phyloP scores from a whole-genome alignment of 1,140 invertebrate species.

The Bombus confusus region DNA sequence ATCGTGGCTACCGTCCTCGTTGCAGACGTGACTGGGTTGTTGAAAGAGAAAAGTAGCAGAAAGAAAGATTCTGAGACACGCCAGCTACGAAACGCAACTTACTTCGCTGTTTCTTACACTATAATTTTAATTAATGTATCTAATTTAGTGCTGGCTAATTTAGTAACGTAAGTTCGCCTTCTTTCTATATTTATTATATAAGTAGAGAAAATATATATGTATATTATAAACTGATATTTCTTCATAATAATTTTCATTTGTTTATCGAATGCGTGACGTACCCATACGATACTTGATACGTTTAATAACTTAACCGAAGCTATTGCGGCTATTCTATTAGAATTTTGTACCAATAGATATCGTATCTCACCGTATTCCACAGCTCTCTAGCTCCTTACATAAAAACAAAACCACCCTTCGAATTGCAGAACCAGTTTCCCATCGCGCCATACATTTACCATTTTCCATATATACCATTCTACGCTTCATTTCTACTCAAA shows the following conservation, averaged over 20 bases:
- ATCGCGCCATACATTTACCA: background rate
- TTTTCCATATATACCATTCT: background rate
- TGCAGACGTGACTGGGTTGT: conserved; percentile 17
- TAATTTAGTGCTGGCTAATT: background rate
- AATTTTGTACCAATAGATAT: too few species aligned
- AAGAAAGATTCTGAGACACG: background rate
- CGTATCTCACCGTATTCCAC: background rate
- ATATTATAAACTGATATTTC: too few species aligned
- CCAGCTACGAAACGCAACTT: too few species aligned
- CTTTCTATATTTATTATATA: too few species aligned
- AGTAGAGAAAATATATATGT: too few species aligned
- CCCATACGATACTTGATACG: too few species aligned
- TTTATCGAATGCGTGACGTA: too few species aligned
- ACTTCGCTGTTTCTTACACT: background rate
- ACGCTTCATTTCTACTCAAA: background rate
- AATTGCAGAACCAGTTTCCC: background rate
- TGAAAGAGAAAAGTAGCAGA: background rate
- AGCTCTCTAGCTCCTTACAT: background rate
- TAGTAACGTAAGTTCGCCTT: too few species aligned
- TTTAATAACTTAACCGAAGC: too few species aligned
- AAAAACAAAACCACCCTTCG: background rate
- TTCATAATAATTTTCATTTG: too few species aligned
- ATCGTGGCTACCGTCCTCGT: conserved; percentile 29
- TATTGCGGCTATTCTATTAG: too few species aligned
- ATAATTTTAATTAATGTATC: background rate